Percentiles rank a stretch among this genome's conserved stretches.
Conservation (phyloP, 2,113 vertebrate species). For the Sinocyclocheilus grahami region DNA sequence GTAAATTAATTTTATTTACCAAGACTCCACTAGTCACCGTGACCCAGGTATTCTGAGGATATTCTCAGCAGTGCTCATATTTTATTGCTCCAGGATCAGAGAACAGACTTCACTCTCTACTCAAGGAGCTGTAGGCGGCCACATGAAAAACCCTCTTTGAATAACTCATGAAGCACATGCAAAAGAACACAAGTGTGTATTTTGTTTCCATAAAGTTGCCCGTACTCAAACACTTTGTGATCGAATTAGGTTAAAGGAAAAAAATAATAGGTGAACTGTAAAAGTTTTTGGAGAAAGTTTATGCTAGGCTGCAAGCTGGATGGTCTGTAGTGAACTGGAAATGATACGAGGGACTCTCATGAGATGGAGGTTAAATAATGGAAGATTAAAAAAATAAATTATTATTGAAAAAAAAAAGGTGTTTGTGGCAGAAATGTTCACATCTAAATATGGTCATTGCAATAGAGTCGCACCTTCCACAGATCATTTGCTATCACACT, state of each 20-base stretch:
- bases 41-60: neutral
- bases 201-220: conserved; percentile 56
- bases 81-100: neutral
- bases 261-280: conserved; percentile 19
- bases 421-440: neutral
- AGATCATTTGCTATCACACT: neutral
- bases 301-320: neutral
- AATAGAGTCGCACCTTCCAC: neutral
- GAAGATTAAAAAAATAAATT: neutral
- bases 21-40: neutral
- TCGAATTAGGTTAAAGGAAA: conserved; percentile 47
- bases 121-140: conserved; percentile 28
- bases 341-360: neutral
- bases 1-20: neutral
- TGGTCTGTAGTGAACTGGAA: neutral
- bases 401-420: neutral
- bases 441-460: neutral
- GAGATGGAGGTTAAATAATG: neutral
- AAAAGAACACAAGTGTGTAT: conserved; percentile 61
- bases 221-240: conserved; percentile 26
- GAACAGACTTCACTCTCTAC: conserved; percentile 31
- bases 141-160: conserved; percentile 51
- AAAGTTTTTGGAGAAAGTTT: conserved; percentile 4
- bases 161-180: conserved; percentile 52
- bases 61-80: conserved; percentile 1